phyloP scores from a whole-genome alignment of 2,888 invertebrate species.

The Protophormia terraenovae region DNA sequence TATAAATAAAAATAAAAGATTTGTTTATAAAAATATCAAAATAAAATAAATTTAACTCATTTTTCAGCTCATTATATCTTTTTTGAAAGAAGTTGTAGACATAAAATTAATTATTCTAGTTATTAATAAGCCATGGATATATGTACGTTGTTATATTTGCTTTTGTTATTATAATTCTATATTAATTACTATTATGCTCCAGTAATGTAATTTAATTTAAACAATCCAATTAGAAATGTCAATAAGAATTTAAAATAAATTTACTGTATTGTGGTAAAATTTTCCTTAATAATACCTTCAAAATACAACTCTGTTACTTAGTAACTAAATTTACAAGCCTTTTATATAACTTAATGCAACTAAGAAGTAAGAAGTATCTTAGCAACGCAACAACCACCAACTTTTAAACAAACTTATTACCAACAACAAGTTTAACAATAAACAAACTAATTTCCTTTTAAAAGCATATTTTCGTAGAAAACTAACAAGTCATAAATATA shows the following conservation, averaged over 20 bases:
- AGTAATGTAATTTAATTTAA: too few relatives aligned
- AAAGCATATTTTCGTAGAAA: background rate
- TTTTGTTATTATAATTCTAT: too few relatives aligned
- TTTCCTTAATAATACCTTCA: background rate
- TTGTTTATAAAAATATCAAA: too few relatives aligned
- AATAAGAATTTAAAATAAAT: background rate
- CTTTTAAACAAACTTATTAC: background rate
- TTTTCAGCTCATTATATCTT: too few relatives aligned
- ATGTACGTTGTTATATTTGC: too few relatives aligned
- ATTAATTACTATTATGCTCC: too few relatives aligned
- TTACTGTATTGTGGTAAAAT: background rate
- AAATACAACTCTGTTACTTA: conserved; percentile 22
- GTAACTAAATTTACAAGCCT: background rate
- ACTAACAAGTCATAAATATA: background rate
- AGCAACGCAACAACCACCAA: conserved; percentile 27
- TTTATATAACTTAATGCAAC: conserved; percentile 23
- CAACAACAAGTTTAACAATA: background rate
- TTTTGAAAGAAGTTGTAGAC: too few relatives aligned
- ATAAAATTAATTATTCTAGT: too few relatives aligned
- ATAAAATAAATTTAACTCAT: too few relatives aligned
- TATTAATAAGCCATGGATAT: too few relatives aligned
- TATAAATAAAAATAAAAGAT: too few relatives aligned
- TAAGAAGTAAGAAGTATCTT: background rate
- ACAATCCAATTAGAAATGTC: too few relatives aligned
- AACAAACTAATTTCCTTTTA: conserved; percentile 6